These are phyloP conservation scores for Gari tellinella DNA, from an alignment of 2,888 invertebrate genomes.

Conservation along the genomic window DNA sequence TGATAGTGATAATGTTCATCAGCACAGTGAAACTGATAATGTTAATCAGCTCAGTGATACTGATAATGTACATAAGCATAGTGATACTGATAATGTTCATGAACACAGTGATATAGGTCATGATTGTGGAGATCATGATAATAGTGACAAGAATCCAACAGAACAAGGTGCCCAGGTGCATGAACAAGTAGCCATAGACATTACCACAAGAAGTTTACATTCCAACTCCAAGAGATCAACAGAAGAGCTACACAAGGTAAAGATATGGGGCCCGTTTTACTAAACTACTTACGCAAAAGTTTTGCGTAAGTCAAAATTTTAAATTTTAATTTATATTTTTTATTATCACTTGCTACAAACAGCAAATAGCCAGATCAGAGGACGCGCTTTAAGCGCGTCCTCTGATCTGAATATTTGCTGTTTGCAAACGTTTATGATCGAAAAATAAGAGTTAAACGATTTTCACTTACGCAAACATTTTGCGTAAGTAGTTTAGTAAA, in stretches of 20 bases:
- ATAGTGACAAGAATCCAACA: constrained; percentile 1
- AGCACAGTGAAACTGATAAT: not conserved
- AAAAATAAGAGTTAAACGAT: too few relatives aligned
- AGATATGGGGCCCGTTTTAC: too few relatives aligned
- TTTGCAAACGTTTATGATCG: too few relatives aligned
- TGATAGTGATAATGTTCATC: constrained; percentile 12
- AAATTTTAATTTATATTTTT: too few relatives aligned
- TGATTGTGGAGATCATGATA: constrained; percentile 10
- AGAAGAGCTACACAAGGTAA: not conserved
- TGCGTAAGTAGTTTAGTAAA: too few relatives aligned
- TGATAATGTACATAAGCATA: constrained; percentile 2
- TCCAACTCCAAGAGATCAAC: not conserved
- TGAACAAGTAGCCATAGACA: not conserved
- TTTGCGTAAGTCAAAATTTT: too few relatives aligned
- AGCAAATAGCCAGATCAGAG: too few relatives aligned
- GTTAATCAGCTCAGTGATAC: not conserved
- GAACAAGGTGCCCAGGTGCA: not conserved
- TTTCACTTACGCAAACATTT: too few relatives aligned
- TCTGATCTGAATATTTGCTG: too few relatives aligned
- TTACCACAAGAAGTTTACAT: not conserved
- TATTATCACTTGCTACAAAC: too few relatives aligned
- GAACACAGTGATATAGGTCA: constrained; percentile 7
- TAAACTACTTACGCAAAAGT: too few relatives aligned
- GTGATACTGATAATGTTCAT: not conserved
- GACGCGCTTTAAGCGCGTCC: too few relatives aligned